These are phyloP conservation scores for Sinohyriopsis cumingii DNA, from an alignment of 2,888 invertebrate species.

Conservation along the genomic window DNA sequence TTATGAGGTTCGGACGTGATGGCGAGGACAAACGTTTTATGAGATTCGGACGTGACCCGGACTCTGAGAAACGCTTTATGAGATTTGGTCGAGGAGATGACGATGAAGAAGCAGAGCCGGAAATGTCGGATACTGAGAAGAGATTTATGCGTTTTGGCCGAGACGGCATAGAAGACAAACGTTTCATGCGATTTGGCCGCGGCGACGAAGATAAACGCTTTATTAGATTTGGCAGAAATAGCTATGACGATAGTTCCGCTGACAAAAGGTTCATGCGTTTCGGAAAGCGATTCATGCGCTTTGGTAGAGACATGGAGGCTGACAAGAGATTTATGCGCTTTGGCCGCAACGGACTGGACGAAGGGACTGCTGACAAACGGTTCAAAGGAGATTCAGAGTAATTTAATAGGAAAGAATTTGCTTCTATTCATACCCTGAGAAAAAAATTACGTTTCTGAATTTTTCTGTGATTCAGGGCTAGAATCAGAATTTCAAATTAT, in stretches of 20 bases:
- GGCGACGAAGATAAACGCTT: conserved; percentile 50
- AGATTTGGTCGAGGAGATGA: conserved; percentile 26
- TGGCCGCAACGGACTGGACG: conserved; percentile 36
- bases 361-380: conserved; percentile 42
- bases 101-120: conserved; percentile 8
- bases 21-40: conserved; percentile 44
- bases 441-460: too few species aligned
- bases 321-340: conserved; percentile 59
- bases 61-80: conserved; percentile 32
- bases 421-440: too few species aligned
- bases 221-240: conserved; percentile 56
- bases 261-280: conserved; percentile 54
- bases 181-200: conserved; percentile 45
- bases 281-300: conserved; percentile 49
- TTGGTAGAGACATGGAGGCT: conserved; percentile 36
- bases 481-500: too few species aligned
- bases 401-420: too few species aligned
- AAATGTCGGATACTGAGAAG: conserved; percentile 26
- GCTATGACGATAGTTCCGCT: conserved; percentile 17
- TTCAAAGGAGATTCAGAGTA: conserved; percentile 43
- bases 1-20: conserved; percentile 51
- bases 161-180: conserved; percentile 29
- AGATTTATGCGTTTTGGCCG: conserved; percentile 61
- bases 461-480: too few species aligned
- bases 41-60: conserved; percentile 39